Evolutionary conservation across 2,888 invertebrate genomes (phyloP).

Genomic region (Apamea monoglypha): DNA sequence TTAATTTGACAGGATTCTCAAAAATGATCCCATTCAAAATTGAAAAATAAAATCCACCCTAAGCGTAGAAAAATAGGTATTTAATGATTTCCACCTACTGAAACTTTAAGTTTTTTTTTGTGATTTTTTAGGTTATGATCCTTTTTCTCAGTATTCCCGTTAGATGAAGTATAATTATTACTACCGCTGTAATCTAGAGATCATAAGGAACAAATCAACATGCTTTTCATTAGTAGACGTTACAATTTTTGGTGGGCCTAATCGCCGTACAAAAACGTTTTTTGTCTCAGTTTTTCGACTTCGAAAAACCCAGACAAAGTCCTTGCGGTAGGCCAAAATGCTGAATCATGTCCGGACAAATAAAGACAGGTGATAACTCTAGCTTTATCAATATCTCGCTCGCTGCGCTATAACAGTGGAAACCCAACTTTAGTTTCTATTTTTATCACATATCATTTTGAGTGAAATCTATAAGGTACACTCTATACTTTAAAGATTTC

Average conservation of each 20-base stretch:
- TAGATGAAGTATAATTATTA: too few relatives aligned
- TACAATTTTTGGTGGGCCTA: too few relatives aligned
- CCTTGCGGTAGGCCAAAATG: background rate
- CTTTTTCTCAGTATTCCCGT: too few relatives aligned
- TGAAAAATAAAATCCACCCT: background rate
- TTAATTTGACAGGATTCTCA: background rate
- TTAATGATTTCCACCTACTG: background rate
- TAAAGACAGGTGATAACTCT: background rate
- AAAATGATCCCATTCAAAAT: background rate
- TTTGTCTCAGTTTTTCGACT: too few relatives aligned
- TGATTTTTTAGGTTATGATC: too few relatives aligned
- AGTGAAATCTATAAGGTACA: constrained; percentile 16
- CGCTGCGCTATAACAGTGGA: background rate
- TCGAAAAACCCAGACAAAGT: background rate
- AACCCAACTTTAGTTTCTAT: constrained; percentile 12
- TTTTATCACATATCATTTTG: constrained; percentile 23
- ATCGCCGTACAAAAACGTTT: too few relatives aligned
- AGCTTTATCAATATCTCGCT: background rate
- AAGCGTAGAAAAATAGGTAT: background rate
- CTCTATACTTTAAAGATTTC: constrained; percentile 10
- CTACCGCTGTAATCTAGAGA: too few relatives aligned
- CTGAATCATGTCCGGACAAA: background rate
- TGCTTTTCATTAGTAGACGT: too few relatives aligned
- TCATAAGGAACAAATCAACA: too few relatives aligned
- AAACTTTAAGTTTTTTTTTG: too few relatives aligned